These are phyloP conservation scores for Heliconius hortense DNA, from an alignment of 2,888 invertebrate genomes.

Conservation along the genomic window DNA sequence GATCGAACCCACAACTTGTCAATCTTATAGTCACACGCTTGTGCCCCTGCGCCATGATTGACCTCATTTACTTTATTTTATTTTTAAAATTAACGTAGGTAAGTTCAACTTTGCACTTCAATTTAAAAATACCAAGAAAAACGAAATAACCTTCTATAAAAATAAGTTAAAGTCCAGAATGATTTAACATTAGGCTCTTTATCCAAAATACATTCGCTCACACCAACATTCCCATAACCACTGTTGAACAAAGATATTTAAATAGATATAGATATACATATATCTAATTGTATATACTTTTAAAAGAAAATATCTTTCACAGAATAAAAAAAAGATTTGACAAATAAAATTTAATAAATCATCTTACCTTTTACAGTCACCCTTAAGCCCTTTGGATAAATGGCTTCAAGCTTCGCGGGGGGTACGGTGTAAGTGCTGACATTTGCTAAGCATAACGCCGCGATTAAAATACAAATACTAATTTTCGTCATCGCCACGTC, in stretches of 20 bases:
- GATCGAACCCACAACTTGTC: no score
- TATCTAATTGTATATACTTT: no score
- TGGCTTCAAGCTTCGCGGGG: conserved; percentile 80
- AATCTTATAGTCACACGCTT: no score
- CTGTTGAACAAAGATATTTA: no score
- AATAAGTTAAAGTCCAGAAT: background rate
- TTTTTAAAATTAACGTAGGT: background rate
- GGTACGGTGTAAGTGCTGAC: conserved; percentile 65
- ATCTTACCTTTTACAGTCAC: conserved; percentile 82
- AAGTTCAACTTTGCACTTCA: background rate
- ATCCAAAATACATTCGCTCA: no score
- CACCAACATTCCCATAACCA: no score
- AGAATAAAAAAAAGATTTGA: background rate
- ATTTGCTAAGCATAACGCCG: conserved; percentile 31
- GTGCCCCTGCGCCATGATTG: no score
- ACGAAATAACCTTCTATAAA: background rate
- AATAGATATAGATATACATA: no score
- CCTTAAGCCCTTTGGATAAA: conserved; percentile 82
- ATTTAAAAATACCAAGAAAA: background rate
- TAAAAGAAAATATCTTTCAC: no score
- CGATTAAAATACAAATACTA: conserved; percentile 29
- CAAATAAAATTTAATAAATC: background rate
- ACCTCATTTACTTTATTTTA: background rate
- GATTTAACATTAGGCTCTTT: no score
- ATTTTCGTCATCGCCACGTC: conserved; percentile 54